Evolutionary conservation across 2,113 vertebrate genomes (phyloP).

Genomic region (Oryzias melastigma): DNA sequence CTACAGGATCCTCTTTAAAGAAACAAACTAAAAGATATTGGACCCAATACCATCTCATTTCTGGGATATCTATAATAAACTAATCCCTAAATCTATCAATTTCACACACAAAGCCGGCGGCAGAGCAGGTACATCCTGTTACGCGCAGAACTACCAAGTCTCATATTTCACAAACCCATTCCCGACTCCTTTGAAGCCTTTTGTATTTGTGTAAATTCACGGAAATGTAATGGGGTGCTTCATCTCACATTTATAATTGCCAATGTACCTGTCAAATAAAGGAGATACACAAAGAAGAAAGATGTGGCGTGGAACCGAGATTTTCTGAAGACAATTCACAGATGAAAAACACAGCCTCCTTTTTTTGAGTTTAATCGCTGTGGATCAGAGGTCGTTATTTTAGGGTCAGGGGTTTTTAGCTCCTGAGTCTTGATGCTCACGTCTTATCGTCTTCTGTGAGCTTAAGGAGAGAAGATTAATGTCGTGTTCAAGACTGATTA

Average conservation of each 20-base stretch:
- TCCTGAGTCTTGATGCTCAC: constrained; percentile 16
- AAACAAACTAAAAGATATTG: constrained; percentile 11
- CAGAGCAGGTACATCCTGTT: constrained; percentile 16
- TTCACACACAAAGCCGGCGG: constrained; percentile 43
- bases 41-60: constrained; percentile 7
- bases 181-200: constrained; percentile 1
- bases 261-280: constrained; percentile 28
- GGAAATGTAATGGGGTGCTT: constrained; percentile 32
- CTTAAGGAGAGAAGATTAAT: constrained; percentile 32
- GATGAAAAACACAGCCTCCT: constrained; percentile 34
- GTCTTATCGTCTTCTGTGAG: constrained; percentile 45
- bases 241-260: constrained; percentile 22
- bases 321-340: constrained; percentile 30
- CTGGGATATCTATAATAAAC: constrained; percentile 28
- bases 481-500: constrained; percentile 32
- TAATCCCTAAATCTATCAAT: constrained; percentile 24
- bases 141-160: constrained; percentile 2
- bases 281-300: constrained; percentile 3
- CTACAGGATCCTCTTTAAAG: background rate
- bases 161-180: constrained; percentile 10
- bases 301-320: constrained; percentile 12
- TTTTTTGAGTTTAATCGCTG: constrained; percentile 14
- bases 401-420: background rate
- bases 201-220: constrained; percentile 5
- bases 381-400: constrained; percentile 14